Base-by-base conservation (phyloP, 2,888 invertebrate species). In the Epinotia brunnichana region DNA sequence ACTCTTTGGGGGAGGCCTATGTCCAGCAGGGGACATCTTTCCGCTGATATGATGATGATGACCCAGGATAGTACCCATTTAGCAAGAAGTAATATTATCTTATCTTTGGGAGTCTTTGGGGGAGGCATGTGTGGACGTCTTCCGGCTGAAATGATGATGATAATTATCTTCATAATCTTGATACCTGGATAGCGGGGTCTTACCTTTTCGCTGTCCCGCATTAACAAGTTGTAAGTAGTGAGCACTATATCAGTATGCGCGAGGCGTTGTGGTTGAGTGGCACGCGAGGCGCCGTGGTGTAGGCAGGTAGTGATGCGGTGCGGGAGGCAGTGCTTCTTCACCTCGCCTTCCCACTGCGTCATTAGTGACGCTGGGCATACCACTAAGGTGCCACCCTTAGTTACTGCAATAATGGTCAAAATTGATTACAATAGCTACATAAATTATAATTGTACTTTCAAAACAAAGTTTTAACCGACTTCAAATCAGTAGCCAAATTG, bases 311-410 rank as follows among this genome's bases (percentile, higher is more conserved):
- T 91, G 0, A 98, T 88, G 0, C 94, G 82, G 74, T 95, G 95
- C 9, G 94, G 83, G 54, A 88, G 85, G 63, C 96, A 94, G 81
- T 96, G 95, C 41, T 92, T 94, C 11, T 90, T 84, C 10, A 98
- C 95, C 88, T 99, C 98, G 15, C 88, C 93, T 74, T 96, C 95
- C 99, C 99, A 99, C 86, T 99, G 99, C 78, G 96, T 95, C 70
- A 99, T 91, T 61, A 99, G 94, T 57, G 97, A 97, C 2, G 99
- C 98, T 0, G 99, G 99, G 81, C 98, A 98, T 1, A 99, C 95
- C 0, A 99, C 96, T n/a, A 99, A 91, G 0, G 97, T 97, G 21
- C 96, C 96, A 13, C 96, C 97, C 48, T 87, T 88, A 15, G 88
- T 84, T 81, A 88, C 94, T 94, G 78, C 11, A 75, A 61, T 59